Conservation (phyloP, 2,888 invertebrate species). For the Drosophila lacicola region DNA sequence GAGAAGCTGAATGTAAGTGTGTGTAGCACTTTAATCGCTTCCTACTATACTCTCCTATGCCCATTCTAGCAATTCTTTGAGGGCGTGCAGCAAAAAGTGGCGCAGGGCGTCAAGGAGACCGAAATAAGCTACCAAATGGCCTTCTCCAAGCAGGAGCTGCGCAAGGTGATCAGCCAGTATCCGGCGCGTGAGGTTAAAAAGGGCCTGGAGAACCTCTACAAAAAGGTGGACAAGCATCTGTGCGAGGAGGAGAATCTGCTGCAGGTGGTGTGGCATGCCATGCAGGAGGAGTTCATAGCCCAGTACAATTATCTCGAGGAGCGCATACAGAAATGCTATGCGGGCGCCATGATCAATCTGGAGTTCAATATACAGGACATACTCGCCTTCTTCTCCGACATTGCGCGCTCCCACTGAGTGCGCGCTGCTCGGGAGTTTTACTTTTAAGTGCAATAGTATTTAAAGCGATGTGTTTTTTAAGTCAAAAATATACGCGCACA, state of each 20-base stretch:
- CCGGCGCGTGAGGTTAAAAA: constrained; percentile 96
- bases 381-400: constrained; percentile 98
- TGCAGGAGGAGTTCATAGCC: constrained; percentile 99
- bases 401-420: constrained; percentile 95
- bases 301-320: constrained; percentile 97
- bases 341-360: constrained; percentile 95
- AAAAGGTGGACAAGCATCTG: constrained; percentile 98
- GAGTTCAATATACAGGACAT: constrained; percentile 98
- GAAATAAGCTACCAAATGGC: constrained; percentile 99
- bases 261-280: constrained; percentile 99
- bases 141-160: constrained; percentile 97
- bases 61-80: constrained; percentile 95
- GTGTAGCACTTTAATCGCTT: neutral
- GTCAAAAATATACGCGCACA: constrained; percentile 62
- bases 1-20: constrained; percentile 93
- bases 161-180: constrained; percentile 97
- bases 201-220: constrained; percentile 95
- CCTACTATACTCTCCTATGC: constrained; percentile 59
- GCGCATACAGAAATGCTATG: constrained; percentile 97
- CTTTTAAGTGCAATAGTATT: constrained; percentile 83
- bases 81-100: constrained; percentile 96
- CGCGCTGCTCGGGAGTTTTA: constrained; percentile 43
- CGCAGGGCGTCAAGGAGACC: constrained; percentile 97
- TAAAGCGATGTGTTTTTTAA: constrained; percentile 57
- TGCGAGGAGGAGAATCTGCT: constrained; percentile 97